phyloP scores from a whole-genome alignment of 2,888 invertebrate species.

The Lepas anatifera region DNA sequence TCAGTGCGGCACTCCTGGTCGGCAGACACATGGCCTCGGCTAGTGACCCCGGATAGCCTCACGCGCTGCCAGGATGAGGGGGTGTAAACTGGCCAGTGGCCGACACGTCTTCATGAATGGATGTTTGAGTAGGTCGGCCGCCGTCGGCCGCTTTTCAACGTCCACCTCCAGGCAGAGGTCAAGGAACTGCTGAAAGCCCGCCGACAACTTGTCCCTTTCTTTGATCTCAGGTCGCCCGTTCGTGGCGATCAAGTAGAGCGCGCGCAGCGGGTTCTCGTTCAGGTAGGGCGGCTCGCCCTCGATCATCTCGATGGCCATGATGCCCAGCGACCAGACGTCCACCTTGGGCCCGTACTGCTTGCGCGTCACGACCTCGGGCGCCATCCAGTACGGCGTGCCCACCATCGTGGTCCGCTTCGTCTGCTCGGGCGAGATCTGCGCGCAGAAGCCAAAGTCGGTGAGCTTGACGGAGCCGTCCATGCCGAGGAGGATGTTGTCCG shows the following conservation, averaged over 20 bases:
- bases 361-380: slow-evolving; percentile 36
- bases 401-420: slow-evolving; percentile 46
- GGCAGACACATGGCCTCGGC: too few relatives aligned
- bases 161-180: slow-evolving; percentile 84
- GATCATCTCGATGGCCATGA: slow-evolving; percentile 96
- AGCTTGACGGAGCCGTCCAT: slow-evolving; percentile 46
- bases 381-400: slow-evolving; percentile 41
- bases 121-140: slow-evolving; percentile 77
- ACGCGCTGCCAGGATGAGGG: slow-evolving; percentile 73
- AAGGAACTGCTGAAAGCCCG: slow-evolving; percentile 64
- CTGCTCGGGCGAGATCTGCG: slow-evolving; percentile 45
- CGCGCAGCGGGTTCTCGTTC: slow-evolving; percentile 81
- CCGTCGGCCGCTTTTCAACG: slow-evolving; percentile 77
- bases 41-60: slow-evolving; percentile 6
- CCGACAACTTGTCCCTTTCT: slow-evolving; percentile 63
- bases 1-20: too few relatives aligned
- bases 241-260: slow-evolving; percentile 88
- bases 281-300: slow-evolving; percentile 96
- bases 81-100: slow-evolving; percentile 65
- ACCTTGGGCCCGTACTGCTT: slow-evolving; percentile 54
- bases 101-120: slow-evolving; percentile 65
- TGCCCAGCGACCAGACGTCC: slow-evolving; percentile 89
- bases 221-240: slow-evolving; percentile 86
- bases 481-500: slow-evolving; percentile 45
- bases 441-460: slow-evolving; percentile 48